These are phyloP conservation scores for Heptranchias perlo DNA, from an alignment of 2,113 vertebrate genomes.

Conservation along the genomic window DNA sequence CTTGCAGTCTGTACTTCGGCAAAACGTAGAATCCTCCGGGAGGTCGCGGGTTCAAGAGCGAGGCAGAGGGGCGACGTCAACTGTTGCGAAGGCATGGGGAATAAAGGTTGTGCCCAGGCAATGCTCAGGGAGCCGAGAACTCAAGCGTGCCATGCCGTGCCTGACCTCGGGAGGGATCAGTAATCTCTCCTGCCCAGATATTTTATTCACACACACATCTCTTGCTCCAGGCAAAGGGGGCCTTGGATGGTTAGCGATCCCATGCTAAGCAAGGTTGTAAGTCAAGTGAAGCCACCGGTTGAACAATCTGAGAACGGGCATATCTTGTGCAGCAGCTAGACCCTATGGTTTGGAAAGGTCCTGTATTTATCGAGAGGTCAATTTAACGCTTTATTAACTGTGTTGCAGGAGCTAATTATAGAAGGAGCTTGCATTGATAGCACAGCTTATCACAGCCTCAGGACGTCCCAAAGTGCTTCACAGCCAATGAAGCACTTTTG, in stretches of 20 bases:
- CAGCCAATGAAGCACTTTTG: too few relatives aligned
- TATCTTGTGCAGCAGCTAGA: too few relatives aligned
- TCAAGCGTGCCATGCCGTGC: neutral
- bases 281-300: too few relatives aligned
- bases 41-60: neutral
- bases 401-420: too few relatives aligned
- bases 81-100: neutral
- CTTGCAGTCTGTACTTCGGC: neutral
- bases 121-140: neutral
- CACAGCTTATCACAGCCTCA: too few relatives aligned
- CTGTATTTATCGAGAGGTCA: too few relatives aligned
- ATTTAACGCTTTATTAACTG: too few relatives aligned
- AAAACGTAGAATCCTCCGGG: neutral
- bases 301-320: too few relatives aligned
- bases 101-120: neutral
- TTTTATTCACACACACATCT: neutral
- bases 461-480: too few relatives aligned
- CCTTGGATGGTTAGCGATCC: neutral
- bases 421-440: too few relatives aligned
- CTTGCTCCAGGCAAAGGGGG: neutral
- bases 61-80: neutral
- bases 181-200: neutral
- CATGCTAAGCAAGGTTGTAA: neutral
- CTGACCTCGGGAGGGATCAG: neutral
- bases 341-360: too few relatives aligned